phyloP scores from a whole-genome alignment of 2,888 invertebrate species.

The Portevinia maculata region DNA sequence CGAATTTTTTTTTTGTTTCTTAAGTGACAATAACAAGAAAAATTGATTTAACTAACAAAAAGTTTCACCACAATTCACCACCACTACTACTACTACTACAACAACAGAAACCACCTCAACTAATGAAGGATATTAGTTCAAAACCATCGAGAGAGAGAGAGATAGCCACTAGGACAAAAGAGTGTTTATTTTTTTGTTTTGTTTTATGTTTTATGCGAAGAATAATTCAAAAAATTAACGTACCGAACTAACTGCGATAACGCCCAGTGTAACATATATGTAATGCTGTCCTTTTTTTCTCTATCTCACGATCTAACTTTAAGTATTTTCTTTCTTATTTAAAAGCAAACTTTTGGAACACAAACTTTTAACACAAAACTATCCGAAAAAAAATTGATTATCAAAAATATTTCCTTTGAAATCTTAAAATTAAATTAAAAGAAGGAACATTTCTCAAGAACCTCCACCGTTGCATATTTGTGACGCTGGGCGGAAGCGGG shows the following conservation, averaged over 20 bases:
- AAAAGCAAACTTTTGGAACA: slow-evolving; percentile 69
- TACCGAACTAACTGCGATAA: slow-evolving; percentile 76
- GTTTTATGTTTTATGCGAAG: slow-evolving; percentile 48
- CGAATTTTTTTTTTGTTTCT: slow-evolving; percentile 13
- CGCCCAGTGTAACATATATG: slow-evolving; percentile 81
- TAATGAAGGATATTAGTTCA: slow-evolving; percentile 34
- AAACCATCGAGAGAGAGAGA: slow-evolving; percentile 40
- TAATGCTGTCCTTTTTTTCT: slow-evolving; percentile 75
- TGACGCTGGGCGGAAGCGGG: slow-evolving; percentile 82
- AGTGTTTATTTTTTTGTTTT: slow-evolving; percentile 33
- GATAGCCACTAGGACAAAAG: slow-evolving; percentile 48
- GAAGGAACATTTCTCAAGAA: slow-evolving; percentile 42
- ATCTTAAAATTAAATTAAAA: slow-evolving; percentile 5
- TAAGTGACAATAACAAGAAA: slow-evolving; percentile 52
- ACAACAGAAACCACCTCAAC: slow-evolving; percentile 49
- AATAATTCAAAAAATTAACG: slow-evolving; percentile 27
- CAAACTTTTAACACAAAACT: slow-evolving; percentile 61
- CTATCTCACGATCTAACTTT: slow-evolving; percentile 64
- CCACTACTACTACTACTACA: slow-evolving; percentile 42
- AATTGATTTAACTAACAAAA: slow-evolving; percentile 46
- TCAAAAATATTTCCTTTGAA: slow-evolving; percentile 30
- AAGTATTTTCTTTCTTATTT: slow-evolving; percentile 53
- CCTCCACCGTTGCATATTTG: slow-evolving; percentile 79
- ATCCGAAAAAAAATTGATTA: slow-evolving; percentile 5
- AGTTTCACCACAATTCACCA: slow-evolving; percentile 66